A percentile compares a stretch with the other conserved stretches of the same genome.
Evolutionary conservation across 2,113 vertebrate genomes (phyloP).

Genomic region (Axis porcinus): DNA sequence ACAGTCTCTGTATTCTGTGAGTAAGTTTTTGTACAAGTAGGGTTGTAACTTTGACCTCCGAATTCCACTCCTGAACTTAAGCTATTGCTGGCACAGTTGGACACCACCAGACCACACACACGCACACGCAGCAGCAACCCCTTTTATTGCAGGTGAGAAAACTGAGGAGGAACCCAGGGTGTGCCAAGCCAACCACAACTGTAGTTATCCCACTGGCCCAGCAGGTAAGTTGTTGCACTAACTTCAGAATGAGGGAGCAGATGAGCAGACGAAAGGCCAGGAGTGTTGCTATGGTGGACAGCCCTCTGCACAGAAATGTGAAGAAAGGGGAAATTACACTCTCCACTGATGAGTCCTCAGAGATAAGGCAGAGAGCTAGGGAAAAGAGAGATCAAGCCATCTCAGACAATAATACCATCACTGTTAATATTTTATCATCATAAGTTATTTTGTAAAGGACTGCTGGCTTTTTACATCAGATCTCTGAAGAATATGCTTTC

Average conservation of each 20-base stretch:
- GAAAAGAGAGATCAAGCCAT: background rate
- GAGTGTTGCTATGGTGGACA: background rate
- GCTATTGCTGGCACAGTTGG: background rate
- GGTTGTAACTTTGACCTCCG: background rate
- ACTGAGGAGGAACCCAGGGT: background rate
- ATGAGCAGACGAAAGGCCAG: background rate
- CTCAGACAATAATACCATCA: background rate
- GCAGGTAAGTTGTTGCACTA: background rate
- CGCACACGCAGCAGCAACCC: background rate
- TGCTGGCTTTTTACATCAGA: background rate
- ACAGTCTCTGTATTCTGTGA: background rate
- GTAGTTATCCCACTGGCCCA: background rate
- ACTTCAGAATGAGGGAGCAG: fast-evolving
- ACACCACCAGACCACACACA: background rate
- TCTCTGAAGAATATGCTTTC: background rate
- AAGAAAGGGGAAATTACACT: background rate
- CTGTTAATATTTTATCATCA: background rate
- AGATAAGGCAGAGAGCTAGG: background rate
- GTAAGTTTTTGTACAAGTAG: background rate
- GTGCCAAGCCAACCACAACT: background rate
- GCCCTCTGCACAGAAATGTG: background rate
- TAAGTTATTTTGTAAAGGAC: background rate
- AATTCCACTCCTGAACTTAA: background rate
- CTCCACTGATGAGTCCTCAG: background rate
- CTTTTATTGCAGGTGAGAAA: background rate